These are phyloP conservation scores for Amiota mariae DNA, from an alignment of 2,888 invertebrate genomes.

Conservation along the genomic window DNA sequence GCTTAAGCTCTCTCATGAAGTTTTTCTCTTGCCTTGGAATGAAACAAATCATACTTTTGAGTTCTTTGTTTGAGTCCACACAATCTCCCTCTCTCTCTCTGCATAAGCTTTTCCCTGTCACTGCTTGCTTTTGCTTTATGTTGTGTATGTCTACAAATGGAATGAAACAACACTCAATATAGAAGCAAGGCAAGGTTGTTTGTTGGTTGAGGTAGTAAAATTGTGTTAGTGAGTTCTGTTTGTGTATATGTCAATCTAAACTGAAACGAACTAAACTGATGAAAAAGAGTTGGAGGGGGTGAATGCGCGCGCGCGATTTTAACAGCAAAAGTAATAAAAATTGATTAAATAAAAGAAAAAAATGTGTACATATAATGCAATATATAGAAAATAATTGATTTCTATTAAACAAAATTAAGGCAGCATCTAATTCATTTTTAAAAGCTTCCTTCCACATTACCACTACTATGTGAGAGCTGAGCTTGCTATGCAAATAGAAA, in stretches of 20 bases:
- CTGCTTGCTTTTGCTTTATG: no score
- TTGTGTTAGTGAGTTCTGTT: background rate
- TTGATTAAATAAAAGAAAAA: background rate
- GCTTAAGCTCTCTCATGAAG: no score
- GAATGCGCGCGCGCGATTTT: background rate
- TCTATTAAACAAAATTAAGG: no score
- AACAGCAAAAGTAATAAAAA: background rate
- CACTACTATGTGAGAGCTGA: no score
- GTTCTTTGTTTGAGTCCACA: slow-evolving; percentile 37
- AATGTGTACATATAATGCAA: background rate
- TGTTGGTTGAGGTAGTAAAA: background rate
- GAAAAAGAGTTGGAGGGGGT: background rate
- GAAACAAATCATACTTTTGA: slow-evolving; percentile 18
- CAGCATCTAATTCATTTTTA: no score
- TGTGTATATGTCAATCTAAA: slow-evolving; percentile 3
- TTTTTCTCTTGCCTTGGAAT: no score
- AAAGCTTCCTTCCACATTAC: no score
- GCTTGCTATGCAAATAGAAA: no score
- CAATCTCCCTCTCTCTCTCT: background rate
- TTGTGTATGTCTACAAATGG: background rate
- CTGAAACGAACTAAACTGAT: background rate
- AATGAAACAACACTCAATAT: background rate
- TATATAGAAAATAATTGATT: no score
- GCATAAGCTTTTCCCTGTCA: background rate
- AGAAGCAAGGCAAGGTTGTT: background rate